phyloP scores from a whole-genome alignment of 2,797 vertebrate species.

The Trichosurus vulpecula region DNA sequence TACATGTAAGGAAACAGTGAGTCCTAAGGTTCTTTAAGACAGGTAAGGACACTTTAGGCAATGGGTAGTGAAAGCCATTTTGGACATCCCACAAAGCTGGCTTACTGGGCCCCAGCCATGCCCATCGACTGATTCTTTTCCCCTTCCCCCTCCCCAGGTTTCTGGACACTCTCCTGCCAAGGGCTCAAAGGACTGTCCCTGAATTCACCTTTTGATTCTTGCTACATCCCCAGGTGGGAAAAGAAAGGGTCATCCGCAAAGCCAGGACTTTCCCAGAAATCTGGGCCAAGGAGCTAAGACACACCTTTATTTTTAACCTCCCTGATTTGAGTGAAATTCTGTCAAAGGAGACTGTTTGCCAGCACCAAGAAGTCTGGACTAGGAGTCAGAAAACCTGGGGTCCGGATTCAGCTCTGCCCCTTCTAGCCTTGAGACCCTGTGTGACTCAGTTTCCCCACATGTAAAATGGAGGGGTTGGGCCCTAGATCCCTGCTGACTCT shows the following conservation, averaged over 20 bases:
- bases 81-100: not conserved
- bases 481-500: not conserved
- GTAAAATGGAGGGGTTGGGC: not conserved
- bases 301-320: not conserved
- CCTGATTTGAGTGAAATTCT: not conserved
- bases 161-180: not conserved
- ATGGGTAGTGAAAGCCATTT: not conserved
- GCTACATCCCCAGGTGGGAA: not conserved
- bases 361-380: not conserved
- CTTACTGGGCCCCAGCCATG: not conserved
- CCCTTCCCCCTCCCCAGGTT: fast-evolving
- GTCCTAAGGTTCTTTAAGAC: not conserved
- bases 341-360: not conserved
- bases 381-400: no score
- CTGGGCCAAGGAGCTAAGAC: not conserved
- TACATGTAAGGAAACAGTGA: not conserved
- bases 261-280: not conserved
- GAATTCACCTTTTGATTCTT: not conserved
- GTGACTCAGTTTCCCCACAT: not conserved
- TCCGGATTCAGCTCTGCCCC: not conserved
- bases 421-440: not conserved
- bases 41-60: not conserved
- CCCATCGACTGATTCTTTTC: no score
- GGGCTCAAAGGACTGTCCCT: not conserved
- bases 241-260: not conserved